Evolutionary conservation across 1,140 invertebrate species (phyloP), one percentile per base, ranked within the genome.

Genomic region (Schlechtendalia chinensis): DNA sequence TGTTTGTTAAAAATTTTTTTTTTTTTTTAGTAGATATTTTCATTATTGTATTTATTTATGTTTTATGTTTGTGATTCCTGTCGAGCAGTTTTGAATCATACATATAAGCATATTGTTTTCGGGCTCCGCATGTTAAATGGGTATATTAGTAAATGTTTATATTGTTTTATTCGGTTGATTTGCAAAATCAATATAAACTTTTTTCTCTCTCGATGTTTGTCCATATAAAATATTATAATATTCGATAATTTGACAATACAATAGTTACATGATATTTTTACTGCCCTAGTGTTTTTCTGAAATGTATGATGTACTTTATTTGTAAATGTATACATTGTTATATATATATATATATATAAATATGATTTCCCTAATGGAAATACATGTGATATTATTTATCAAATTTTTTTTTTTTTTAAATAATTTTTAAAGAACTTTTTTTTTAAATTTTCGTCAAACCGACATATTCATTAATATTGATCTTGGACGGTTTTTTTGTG

Each of bases 371-470:
- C 14, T 59, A 14, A 27, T 39, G 2, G 19, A 32, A 75, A 59
- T 58, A 75, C 54, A 22, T 75, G 72, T 59, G 54, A 75, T 75
- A 75, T 74, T 56, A 54, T 54, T 56, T 32, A 59, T 75, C 29
- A 69, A 24, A n/a, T n/a, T n/a, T n/a, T n/a, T 47, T 69, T 69
- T 45, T 47, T 69, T 24, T 16, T 10, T 69, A 17, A n/a, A 47
- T 69, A 47, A 22, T 16, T 50, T 50, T 50, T 6, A 50, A n/a
- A 22, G 22, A 58, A 22, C 32, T 39, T 22, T 1, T 58, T 22
- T 58, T 22, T 54, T n/a, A n/a, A n/a, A n/a, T n/a, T 54, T 54
- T 54, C 16, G 53, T 54, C 50, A 8, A 14, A 12, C n/a, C 10
- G 16, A 53, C 10, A 14, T 6, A 14, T 16, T 53, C 1, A 45